Conservation (phyloP, 1,140 invertebrate species). For the Drosophila triauraria region DNA sequence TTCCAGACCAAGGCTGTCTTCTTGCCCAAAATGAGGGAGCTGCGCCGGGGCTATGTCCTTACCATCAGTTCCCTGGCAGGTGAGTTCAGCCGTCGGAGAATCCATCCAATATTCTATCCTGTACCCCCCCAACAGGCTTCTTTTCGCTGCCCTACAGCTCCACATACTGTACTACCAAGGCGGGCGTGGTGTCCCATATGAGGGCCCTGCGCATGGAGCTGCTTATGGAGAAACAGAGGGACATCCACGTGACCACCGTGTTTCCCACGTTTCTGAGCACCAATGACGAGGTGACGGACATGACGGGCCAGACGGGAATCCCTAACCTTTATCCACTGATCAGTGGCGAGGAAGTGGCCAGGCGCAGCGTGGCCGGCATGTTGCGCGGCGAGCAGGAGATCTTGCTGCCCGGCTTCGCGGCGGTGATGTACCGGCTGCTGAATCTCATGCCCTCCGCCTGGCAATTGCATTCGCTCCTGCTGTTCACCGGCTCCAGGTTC, state of each 20-base stretch:
- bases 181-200: conserved; percentile 90
- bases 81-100: background rate
- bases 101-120: background rate
- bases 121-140: conserved; percentile 5
- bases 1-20: conserved; percentile 88
- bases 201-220: conserved; percentile 86
- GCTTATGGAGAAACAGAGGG: conserved; percentile 29
- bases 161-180: conserved; percentile 89
- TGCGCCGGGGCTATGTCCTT: conserved; percentile 93
- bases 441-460: conserved; percentile 42
- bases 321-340: conserved; percentile 46
- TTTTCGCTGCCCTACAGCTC: conserved; percentile 44
- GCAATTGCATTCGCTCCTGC: conserved; percentile 23
- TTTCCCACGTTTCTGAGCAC: conserved; percentile 54
- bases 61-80: conserved; percentile 93
- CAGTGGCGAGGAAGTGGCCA: conserved; percentile 38
- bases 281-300: conserved; percentile 36
- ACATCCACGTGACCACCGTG: conserved; percentile 56
- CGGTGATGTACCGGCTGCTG: conserved; percentile 5
- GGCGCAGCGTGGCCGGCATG: conserved; percentile 54
- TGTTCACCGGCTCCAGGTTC: background rate
- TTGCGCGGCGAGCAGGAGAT: conserved; percentile 55
- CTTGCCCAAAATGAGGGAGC: conserved; percentile 93
- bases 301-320: background rate
- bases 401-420: conserved; percentile 18